Base-by-base conservation (phyloP, 2,797 vertebrate species). In the Rhincodon typus region DNA sequence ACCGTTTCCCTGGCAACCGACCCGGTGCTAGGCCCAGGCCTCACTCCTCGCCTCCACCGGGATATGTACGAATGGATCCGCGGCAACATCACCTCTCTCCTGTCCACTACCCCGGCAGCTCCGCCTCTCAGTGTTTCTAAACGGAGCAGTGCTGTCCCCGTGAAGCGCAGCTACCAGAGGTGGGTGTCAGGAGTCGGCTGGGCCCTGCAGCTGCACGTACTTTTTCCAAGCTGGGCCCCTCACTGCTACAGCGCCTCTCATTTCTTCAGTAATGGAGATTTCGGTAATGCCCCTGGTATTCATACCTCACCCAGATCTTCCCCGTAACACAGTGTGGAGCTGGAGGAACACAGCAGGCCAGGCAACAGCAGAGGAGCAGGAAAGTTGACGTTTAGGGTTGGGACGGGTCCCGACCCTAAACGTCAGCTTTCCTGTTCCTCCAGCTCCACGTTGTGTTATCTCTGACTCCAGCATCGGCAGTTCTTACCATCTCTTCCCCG, bases 51-150 rank as follows among this genome's bases (percentile, higher is more conserved):
- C 62, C 90, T 42, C 21, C 66, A 10, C 38, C 21, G 38, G 38
- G 82, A 84, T 6, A 93, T 93, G 90, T 69, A 67, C 66, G 62
- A 93, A 93, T 93, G 90, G 90, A 67, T 67, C n/a, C 90, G 90
- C 21, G n/a, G 90, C 62, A 93, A 93, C 6, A 42, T 93, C 66
- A 12, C n/a, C 8, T 93, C 90, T 21, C 19, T 93, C 3, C 42
- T 42, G 2, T 38, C 90, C 19, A 3, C 66, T 2, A 62, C 21
- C n/a, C n/a, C 66, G 21, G 66, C 8, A 93, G n/a, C 62, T 0
- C 66, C 90, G 0, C n/a, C n/a, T 38, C 21, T 13, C 23, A 10
- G n/a, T 38, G 21, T 13, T 25, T 15, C 90, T 67, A 38, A 69
- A 8, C n/a, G 90, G 19, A 93, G n/a, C 66, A 12, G 62, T 19